phyloP scores from a whole-genome alignment of 1,140 invertebrate species.

The Solenopsis invicta region DNA sequence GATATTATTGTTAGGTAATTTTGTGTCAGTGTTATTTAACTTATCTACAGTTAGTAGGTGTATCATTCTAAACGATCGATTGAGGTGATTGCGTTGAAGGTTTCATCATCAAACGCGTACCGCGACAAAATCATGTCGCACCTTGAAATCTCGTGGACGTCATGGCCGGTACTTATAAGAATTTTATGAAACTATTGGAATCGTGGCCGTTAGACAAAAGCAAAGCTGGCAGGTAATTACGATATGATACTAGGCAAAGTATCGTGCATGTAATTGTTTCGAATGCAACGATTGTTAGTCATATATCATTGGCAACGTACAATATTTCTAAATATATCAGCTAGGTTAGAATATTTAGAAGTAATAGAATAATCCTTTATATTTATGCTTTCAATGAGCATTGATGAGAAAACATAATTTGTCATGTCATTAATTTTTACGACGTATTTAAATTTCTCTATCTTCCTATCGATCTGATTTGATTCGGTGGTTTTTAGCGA shows the following conservation, averaged over 20 bases:
- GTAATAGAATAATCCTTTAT: neutral
- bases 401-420: neutral
- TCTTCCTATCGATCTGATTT: neutral
- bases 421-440: neutral
- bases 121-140: neutral
- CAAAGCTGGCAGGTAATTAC: constrained; percentile 91
- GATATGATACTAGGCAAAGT: neutral
- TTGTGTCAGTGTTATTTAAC: neutral
- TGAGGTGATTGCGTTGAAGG: neutral
- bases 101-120: too few relatives aligned
- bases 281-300: neutral
- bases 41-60: neutral
- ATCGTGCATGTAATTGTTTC: neutral
- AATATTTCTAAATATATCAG: neutral
- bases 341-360: constrained; percentile 24
- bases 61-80: neutral
- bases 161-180: constrained; percentile 91
- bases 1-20: too few relatives aligned
- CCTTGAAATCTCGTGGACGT: neutral
- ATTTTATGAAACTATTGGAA: constrained; percentile 92
- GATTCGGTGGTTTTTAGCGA: constrained; percentile 88
- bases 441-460: neutral
- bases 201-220: constrained; percentile 92
- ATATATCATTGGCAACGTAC: neutral
- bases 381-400: constrained; percentile 6